phyloP scores from a whole-genome alignment of 1,140 invertebrate species.

The Akabosia matsudoensis region DNA sequence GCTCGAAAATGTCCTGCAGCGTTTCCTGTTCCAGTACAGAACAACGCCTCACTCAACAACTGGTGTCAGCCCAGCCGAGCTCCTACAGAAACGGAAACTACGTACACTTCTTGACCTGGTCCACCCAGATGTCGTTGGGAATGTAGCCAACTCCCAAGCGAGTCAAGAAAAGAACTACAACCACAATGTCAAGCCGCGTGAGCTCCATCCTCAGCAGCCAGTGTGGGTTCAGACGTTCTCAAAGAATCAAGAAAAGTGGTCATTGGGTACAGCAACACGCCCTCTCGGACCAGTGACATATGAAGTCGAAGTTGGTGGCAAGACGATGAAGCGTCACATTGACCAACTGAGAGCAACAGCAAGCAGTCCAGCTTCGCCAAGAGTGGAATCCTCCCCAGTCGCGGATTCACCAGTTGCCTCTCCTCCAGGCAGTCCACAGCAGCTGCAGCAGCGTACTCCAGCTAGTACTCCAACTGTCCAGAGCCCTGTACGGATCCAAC shows the following conservation, averaged over 20 bases:
- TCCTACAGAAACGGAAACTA: not conserved
- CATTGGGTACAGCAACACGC: not conserved
- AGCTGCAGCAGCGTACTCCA: too few relatives aligned
- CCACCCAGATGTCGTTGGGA: not conserved
- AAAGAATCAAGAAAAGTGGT: not conserved
- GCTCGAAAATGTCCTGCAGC: slow-evolving; percentile 26
- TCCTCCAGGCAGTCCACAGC: too few relatives aligned
- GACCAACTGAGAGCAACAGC: slow-evolving; percentile 41
- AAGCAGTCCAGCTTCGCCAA: too few relatives aligned
- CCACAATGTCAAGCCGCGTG: not conserved
- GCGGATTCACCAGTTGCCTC: too few relatives aligned
- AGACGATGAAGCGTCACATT: slow-evolving; percentile 16
- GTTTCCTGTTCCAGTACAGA: slow-evolving; percentile 48
- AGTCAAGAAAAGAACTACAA: not conserved
- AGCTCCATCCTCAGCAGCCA: not conserved
- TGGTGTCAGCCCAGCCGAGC: slow-evolving; percentile 38
- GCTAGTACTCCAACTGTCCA: too few relatives aligned
- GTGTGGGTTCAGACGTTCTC: not conserved
- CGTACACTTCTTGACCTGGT: not conserved
- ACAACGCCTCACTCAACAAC: slow-evolving; percentile 47
- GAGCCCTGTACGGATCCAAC: too few relatives aligned
- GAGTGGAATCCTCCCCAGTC: too few relatives aligned
- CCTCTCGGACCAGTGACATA: not conserved
- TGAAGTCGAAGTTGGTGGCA: not conserved
- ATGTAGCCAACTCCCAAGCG: not conserved